Conservation (phyloP, 2,888 invertebrate species). For the Clanis bilineata region DNA sequence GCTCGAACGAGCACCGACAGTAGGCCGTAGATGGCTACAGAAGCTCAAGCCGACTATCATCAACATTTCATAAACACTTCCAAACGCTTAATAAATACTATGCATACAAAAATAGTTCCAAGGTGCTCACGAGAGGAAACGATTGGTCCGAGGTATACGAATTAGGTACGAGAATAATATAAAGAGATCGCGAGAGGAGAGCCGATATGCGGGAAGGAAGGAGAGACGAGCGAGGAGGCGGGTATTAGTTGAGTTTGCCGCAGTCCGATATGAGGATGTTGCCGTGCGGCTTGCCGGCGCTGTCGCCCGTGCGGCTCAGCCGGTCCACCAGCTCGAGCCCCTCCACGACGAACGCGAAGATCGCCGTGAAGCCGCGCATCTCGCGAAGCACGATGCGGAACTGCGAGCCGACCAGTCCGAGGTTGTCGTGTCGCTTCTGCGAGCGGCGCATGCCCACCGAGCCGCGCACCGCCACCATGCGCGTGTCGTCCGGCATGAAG, state of each 20-base stretch:
- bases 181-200: conserved; percentile 17
- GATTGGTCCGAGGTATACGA: conserved; percentile 34
- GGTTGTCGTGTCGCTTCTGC: conserved; percentile 89
- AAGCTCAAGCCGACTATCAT: conserved; percentile 43
- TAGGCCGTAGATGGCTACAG: conserved; percentile 20
- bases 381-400: conserved; percentile 91
- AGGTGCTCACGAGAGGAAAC: conserved; percentile 29
- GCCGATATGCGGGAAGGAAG: conserved; percentile 13
- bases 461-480: conserved; percentile 87
- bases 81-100: conserved; percentile 34
- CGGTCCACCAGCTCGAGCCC: conserved; percentile 90
- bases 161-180: conserved; percentile 23
- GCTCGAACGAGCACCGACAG: not conserved
- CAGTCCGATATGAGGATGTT: conserved; percentile 88
- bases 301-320: conserved; percentile 89
- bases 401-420: conserved; percentile 92
- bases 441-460: conserved; percentile 92
- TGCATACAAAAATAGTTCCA: conserved; percentile 41
- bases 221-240: conserved; percentile 1
- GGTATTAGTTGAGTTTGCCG: conserved; percentile 84
- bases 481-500: conserved; percentile 92
- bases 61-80: conserved; percentile 37
- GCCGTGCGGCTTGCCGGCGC: conserved; percentile 89
- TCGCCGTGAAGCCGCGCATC: conserved; percentile 91
- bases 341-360: conserved; percentile 91